A percentile compares a stretch with the other conserved stretches of the same genome.
These are phyloP conservation scores for Leptinotarsa haldemani DNA, from an alignment of 2,888 invertebrate genomes.

Conservation along the genomic window DNA sequence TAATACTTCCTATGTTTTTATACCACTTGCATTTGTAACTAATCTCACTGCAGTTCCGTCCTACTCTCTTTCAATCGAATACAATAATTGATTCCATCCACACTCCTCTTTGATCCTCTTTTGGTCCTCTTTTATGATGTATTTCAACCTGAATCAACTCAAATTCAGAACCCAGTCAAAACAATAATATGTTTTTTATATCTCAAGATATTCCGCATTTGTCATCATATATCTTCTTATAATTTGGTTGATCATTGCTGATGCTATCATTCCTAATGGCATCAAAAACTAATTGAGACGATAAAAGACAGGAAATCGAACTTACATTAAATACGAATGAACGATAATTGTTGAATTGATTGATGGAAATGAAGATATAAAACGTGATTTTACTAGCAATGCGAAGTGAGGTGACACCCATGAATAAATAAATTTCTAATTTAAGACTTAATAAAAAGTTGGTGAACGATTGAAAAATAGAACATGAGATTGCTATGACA, in stretches of 20 bases:
- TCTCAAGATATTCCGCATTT: not conserved
- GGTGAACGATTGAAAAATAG: not conserved
- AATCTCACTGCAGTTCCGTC: too few species aligned
- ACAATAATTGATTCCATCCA: too few species aligned
- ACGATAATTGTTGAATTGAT: not conserved
- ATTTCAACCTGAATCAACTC: too few species aligned
- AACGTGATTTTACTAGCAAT: conserved; percentile 4
- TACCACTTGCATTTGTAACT: too few species aligned
- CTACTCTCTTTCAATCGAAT: too few species aligned
- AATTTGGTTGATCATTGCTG: not conserved
- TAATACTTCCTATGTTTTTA: too few species aligned
- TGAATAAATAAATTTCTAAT: not conserved
- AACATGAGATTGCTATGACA: not conserved
- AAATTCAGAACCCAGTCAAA: too few species aligned
- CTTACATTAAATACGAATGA: not conserved
- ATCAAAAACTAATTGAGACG: not conserved
- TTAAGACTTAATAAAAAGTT: not conserved
- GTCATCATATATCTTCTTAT: not conserved
- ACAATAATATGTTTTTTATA: too few species aligned
- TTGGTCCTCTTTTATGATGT: too few species aligned
- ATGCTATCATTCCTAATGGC: not conserved
- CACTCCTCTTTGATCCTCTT: too few species aligned
- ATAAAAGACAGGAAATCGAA: not conserved
- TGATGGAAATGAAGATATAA: conserved; percentile 7
- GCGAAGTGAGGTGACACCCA: not conserved